Base-by-base conservation (phyloP, 2,113 vertebrate genomes). In the Rhinichthys klamathensis region DNA sequence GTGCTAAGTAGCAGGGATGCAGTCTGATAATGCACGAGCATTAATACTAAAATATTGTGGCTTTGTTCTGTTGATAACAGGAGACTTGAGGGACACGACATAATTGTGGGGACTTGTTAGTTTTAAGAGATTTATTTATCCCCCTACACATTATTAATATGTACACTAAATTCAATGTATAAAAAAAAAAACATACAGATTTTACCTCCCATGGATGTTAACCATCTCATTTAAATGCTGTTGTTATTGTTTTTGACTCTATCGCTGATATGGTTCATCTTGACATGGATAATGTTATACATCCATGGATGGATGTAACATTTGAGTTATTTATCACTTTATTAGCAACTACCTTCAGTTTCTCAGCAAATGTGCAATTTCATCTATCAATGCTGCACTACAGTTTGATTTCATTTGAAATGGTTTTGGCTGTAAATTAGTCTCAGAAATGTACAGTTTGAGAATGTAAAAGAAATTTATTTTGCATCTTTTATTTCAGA, bases 381-480 rank as follows among this genome's bases (percentile, higher is more conserved):
- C 11, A 58, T 72, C 61, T 32, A 27, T 49, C 13, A 72, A 72
- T 83, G 65, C 67, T 67, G 75, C 74, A 65, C 72, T 73, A 80
- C 38, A 25, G 27, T 74, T 58, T 70, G 61, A 80, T 65, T 67
- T 58, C 27, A 51, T 27, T 85, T 58, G 35, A 80, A 41, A 18
- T 46, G 60, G 44, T 75, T 85, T 58, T 27, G 51, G 79, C 49
- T 87, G 76, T 85, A 69, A 70, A 63, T 18, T 25, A 18, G 27
- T 23, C 49, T 80, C 49, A 30, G n/a, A 58, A 78, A 88, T 70
- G 61, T 30, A 44, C 60, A 72, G 63, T 85, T 86, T 77, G 56
- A 82, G 87, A 88, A 44, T 70, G 80, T 76, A 80, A 7, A 75
- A 80, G 56, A 76, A 4, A 70, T 83, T 74, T 81, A 56, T 35